phyloP scores from a whole-genome alignment of 2,888 invertebrate species.

The Ophioninae sp. region DNA sequence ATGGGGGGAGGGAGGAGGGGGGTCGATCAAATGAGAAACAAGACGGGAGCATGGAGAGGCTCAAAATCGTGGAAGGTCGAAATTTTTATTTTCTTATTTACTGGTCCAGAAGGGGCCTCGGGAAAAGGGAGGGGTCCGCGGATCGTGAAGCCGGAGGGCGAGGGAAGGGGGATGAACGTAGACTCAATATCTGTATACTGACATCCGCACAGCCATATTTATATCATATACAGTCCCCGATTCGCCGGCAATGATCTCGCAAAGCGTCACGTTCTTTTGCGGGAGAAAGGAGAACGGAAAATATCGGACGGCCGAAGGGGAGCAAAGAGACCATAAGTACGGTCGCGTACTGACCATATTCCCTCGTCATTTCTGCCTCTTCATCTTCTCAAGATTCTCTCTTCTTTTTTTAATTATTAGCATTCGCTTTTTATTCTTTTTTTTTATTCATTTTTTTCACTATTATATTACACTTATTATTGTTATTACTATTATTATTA shows the following conservation, averaged over 20 bases:
- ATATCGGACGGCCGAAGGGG: constrained; percentile 23
- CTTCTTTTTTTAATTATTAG: no score
- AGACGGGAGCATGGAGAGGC: constrained; percentile 37
- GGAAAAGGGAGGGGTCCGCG: background rate
- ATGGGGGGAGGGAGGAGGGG: constrained; percentile 5
- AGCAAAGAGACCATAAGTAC: constrained; percentile 30
- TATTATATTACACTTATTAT: no score
- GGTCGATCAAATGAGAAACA: constrained; percentile 12
- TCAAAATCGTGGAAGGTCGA: constrained; percentile 60
- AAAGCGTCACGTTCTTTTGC: constrained; percentile 26
- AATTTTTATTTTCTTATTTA: constrained; percentile 64
- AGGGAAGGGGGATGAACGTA: background rate
- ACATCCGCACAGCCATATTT: constrained; percentile 28
- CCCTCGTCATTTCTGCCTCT: constrained; percentile 1
- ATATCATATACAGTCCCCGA: constrained; percentile 42
- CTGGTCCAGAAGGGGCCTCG: constrained; percentile 45
- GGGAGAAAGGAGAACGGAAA: constrained; percentile 53
- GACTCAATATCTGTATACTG: constrained; percentile 24
- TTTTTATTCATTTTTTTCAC: no score
- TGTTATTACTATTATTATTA: no score
- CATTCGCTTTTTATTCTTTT: no score
- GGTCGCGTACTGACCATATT: constrained; percentile 33
- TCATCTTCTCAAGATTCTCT: background rate
- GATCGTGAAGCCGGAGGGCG: no score
- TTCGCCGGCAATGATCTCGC: constrained; percentile 45